phyloP scores from a whole-genome alignment of 2,113 vertebrate species.

The Macquaria australasica region DNA sequence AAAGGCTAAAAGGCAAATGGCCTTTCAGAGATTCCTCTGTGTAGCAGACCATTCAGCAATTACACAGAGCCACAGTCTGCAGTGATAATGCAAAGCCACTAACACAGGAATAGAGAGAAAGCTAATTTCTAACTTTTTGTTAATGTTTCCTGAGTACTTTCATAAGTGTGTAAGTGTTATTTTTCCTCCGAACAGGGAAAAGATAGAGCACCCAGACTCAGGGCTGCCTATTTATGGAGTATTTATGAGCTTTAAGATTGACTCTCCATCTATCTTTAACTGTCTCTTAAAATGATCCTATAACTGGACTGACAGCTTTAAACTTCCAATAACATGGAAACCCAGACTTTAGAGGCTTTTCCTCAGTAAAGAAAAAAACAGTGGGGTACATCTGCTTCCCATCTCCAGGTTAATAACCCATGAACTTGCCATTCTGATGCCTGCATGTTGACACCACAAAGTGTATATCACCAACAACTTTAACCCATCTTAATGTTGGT shows the following conservation, averaged over 20 bases:
- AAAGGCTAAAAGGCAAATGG: conserved; percentile 85
- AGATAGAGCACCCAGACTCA: not conserved
- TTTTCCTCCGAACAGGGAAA: conserved; percentile 50
- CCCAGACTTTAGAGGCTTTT: conserved; percentile 64
- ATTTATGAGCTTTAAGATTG: conserved; percentile 77
- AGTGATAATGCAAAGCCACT: conserved; percentile 48
- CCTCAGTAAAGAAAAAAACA: conserved; percentile 32
- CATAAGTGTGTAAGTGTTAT: not conserved
- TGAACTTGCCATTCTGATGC: conserved; percentile 68
- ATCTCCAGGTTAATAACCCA: conserved; percentile 72
- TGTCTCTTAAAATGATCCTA: conserved; percentile 66
- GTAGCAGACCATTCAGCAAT: conserved; percentile 81
- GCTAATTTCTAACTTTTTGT: conserved; percentile 39
- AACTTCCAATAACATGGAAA: conserved; percentile 85
- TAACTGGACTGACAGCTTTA: conserved; percentile 66
- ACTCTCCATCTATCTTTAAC: conserved; percentile 62
- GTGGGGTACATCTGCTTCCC: conserved; percentile 64
- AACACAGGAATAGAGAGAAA: conserved; percentile 26
- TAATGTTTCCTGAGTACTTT: conserved; percentile 19
- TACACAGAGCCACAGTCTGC: conserved; percentile 68
- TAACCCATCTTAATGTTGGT: conserved; percentile 21
- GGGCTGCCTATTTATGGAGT: conserved; percentile 58
- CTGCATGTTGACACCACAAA: conserved; percentile 54
- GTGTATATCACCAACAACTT: conserved; percentile 25
- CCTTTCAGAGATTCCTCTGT: conserved; percentile 87